Evolutionary conservation across 2,888 invertebrate genomes (phyloP).

Genomic region (Thymelicus lineola): DNA sequence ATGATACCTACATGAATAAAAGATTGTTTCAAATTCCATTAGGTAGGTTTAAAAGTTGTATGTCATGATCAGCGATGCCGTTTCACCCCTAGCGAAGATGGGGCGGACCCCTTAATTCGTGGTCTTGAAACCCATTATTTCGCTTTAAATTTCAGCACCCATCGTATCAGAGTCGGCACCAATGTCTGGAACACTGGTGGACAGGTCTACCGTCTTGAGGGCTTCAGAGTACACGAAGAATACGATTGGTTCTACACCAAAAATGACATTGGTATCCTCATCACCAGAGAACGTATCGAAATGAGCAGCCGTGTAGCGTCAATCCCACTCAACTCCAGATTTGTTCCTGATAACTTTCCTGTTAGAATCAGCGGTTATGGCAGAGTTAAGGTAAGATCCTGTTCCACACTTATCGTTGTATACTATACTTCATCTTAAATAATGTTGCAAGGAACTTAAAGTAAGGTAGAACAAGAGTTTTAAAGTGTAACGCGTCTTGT

Average conservation of each 20-base stretch:
- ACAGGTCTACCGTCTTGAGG: neutral
- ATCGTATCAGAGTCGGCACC: neutral
- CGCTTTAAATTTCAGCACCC: neutral
- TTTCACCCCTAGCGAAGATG: too few relatives aligned
- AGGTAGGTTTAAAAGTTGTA: too few relatives aligned
- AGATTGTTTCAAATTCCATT: too few relatives aligned
- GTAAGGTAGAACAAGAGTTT: too few relatives aligned
- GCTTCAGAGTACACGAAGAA: neutral
- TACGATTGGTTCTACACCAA: neutral
- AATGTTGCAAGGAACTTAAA: too few relatives aligned
- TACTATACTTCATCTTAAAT: too few relatives aligned
- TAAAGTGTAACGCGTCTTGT: too few relatives aligned
- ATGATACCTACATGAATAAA: too few relatives aligned
- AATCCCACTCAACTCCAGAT: neutral
- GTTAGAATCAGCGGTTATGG: constrained; percentile 1
- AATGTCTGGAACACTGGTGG: constrained; percentile 2
- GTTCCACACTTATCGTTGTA: too few relatives aligned
- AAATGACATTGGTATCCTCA: neutral
- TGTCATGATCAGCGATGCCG: too few relatives aligned
- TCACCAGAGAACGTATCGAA: neutral
- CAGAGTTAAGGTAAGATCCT: neutral
- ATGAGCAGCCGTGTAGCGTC: neutral
- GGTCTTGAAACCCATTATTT: too few relatives aligned
- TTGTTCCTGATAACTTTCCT: neutral
- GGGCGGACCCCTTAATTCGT: too few relatives aligned